Conservation (phyloP, 64 coral and sea anemone genomes). For the Platygyra sinensis region DNA sequence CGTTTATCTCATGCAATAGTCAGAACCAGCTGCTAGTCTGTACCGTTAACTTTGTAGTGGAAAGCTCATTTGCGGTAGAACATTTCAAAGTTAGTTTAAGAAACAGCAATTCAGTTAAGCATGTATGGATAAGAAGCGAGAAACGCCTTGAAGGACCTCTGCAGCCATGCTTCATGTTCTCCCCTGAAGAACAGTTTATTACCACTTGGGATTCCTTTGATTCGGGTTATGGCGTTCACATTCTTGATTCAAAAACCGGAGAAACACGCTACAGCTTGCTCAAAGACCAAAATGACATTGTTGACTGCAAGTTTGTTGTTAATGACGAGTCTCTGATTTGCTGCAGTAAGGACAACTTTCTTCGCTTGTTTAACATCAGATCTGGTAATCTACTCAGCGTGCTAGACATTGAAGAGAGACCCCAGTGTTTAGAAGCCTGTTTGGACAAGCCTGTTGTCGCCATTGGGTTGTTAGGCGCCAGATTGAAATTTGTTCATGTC, state of each 20-base stretch:
- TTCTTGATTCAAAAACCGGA: neutral
- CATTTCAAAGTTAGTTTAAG: neutral
- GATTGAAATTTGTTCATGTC: neutral
- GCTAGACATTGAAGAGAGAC: neutral
- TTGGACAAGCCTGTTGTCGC: neutral
- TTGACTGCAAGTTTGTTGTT: neutral
- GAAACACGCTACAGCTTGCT: neutral
- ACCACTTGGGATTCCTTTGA: neutral
- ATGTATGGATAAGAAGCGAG: neutral
- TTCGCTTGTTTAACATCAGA: neutral
- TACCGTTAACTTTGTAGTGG: too few relatives aligned
- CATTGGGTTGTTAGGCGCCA: neutral
- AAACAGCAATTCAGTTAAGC: neutral
- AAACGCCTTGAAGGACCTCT: neutral
- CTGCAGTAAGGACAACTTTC: neutral
- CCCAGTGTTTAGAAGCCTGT: neutral
- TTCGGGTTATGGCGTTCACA: neutral
- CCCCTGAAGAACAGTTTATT: neutral
- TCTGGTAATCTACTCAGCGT: neutral
- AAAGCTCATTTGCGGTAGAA: neutral
- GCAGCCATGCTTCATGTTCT: neutral
- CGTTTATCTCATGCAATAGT: neutral
- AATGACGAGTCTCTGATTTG: neutral
- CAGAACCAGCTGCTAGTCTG: neutral
- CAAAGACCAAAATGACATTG: neutral